These are phyloP conservation scores for Epistrophe grossulariae DNA, from an alignment of 2,888 invertebrate species.

Conservation along the genomic window DNA sequence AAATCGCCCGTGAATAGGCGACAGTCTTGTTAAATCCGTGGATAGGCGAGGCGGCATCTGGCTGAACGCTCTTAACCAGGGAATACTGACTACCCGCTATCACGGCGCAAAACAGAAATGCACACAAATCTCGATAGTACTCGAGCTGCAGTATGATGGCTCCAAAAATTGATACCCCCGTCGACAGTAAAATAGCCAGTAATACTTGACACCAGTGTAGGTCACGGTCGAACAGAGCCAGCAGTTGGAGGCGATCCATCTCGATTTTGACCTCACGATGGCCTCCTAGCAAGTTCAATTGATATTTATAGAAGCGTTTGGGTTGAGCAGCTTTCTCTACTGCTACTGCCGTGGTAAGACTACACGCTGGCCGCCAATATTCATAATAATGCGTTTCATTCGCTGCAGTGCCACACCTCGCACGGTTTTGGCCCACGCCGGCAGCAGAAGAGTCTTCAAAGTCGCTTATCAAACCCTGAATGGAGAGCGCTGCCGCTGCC, in stretches of 20 bases:
- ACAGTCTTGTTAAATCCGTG: slow-evolving; percentile 98
- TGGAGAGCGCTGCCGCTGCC: slow-evolving; percentile 78
- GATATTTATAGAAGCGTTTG: slow-evolving; percentile 83
- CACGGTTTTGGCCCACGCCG: slow-evolving; percentile 53
- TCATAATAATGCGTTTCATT: slow-evolving; percentile 82
- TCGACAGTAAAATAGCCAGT: slow-evolving; percentile 92
- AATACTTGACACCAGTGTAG: slow-evolving; percentile 89
- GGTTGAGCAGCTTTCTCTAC: slow-evolving; percentile 81
- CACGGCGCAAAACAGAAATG: slow-evolving; percentile 98
- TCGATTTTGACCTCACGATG: slow-evolving; percentile 88
- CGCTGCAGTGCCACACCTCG: slow-evolving; percentile 74
- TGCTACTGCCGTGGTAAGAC: slow-evolving; percentile 78
- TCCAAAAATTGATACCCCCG: slow-evolving; percentile 93
- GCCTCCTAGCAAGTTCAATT: slow-evolving; percentile 81
- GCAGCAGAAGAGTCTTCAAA: slow-evolving; percentile 71
- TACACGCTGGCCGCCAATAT: slow-evolving; percentile 82
- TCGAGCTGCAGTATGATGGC: slow-evolving; percentile 92
- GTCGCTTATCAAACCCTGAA: slow-evolving; percentile 81
- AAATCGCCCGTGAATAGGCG: slow-evolving; percentile 96
- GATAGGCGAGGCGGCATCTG: slow-evolving; percentile 98
- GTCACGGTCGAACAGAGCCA: slow-evolving; percentile 97
- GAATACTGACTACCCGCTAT: slow-evolving; percentile 99
- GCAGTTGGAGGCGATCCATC: slow-evolving; percentile 95
- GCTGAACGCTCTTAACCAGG: slow-evolving; percentile 98
- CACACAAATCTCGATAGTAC: slow-evolving; percentile 95